These are phyloP conservation scores for Brachionichthys hirsutus DNA, from an alignment of 2,113 vertebrate genomes.

Conservation along the genomic window DNA sequence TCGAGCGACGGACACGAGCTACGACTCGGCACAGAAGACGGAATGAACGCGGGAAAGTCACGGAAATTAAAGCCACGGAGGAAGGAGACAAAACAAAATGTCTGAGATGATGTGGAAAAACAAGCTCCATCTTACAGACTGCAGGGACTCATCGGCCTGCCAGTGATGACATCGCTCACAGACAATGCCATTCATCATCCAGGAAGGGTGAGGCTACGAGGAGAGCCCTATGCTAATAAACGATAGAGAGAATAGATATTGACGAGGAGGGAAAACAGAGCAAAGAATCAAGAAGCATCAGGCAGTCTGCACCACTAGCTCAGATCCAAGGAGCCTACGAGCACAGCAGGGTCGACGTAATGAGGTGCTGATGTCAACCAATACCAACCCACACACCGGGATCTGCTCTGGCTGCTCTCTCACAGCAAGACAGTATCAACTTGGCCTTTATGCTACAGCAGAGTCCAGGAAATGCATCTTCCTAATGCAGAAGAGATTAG, in stretches of 20 bases:
- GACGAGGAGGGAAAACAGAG: conserved; percentile 26
- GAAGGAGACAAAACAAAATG: conserved; percentile 16
- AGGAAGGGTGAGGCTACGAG: conserved; percentile 20
- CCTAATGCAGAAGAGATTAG: conserved; percentile 3
- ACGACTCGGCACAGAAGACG: conserved; percentile 7
- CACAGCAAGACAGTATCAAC: conserved; percentile 38
- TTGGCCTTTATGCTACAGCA: conserved; percentile 25
- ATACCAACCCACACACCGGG: conserved; percentile 34
- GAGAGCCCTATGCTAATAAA: conserved; percentile 4
- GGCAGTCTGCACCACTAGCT: conserved; percentile 47
- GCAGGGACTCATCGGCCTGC: conserved; percentile 17
- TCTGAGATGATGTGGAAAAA: conserved; percentile 21
- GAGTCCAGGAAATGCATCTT: conserved; percentile 4
- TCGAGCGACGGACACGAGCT: conserved; percentile 6
- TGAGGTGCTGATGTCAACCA: conserved; percentile 44
- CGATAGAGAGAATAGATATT: conserved; percentile 1
- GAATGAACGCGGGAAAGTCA: conserved; percentile 1
- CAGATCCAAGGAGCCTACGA: conserved; percentile 40
- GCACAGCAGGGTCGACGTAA: conserved; percentile 43
- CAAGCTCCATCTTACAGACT: conserved; percentile 36
- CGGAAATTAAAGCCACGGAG: background rate
- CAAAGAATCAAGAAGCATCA: conserved; percentile 30
- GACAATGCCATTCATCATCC: conserved; percentile 36
- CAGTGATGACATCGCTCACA: conserved; percentile 42
- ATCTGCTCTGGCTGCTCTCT: conserved; percentile 34